Evolutionary conservation across 2,888 invertebrate genomes (phyloP).

Genomic region (Teleogryllus oceanicus): DNA sequence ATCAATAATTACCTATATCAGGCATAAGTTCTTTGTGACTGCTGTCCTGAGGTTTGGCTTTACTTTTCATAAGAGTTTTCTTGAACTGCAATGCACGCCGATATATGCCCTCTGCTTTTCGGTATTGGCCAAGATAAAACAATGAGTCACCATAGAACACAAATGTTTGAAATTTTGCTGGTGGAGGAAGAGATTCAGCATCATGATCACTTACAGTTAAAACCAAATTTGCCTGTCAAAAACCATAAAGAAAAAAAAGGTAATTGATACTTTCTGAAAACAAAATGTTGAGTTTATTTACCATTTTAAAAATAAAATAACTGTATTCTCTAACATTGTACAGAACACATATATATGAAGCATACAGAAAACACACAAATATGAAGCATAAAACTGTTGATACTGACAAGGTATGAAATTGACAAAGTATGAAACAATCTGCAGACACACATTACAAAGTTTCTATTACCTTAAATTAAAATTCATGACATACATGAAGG

Average conservation of each 20-base stretch:
- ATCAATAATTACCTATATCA: constrained; percentile 49
- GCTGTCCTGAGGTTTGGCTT: constrained; percentile 49
- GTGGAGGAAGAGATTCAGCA: constrained; percentile 56
- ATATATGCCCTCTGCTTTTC: constrained; percentile 65
- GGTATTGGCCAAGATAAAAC: constrained; percentile 62
- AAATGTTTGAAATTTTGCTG: constrained; percentile 64
- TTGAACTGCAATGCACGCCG: constrained; percentile 61
- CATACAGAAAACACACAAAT: too few species aligned
- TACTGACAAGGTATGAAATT: too few species aligned
- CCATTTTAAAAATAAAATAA: neutral
- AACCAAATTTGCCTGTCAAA: constrained; percentile 61
- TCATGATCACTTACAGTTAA: constrained; percentile 64
- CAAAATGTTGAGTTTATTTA: constrained; percentile 23
- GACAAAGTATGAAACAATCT: too few species aligned
- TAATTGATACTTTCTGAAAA: neutral
- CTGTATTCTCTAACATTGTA: neutral
- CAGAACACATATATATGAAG: neutral
- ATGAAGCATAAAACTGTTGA: too few species aligned
- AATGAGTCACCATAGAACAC: constrained; percentile 69
- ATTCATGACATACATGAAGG: too few species aligned
- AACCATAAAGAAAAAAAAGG: constrained; percentile 24
- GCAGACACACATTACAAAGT: too few species aligned
- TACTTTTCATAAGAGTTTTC: constrained; percentile 59
- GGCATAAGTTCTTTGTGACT: constrained; percentile 53
- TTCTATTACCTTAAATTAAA: too few species aligned